phyloP scores from a whole-genome alignment of 2,888 invertebrate genomes.

The Saturnia pavonia region DNA sequence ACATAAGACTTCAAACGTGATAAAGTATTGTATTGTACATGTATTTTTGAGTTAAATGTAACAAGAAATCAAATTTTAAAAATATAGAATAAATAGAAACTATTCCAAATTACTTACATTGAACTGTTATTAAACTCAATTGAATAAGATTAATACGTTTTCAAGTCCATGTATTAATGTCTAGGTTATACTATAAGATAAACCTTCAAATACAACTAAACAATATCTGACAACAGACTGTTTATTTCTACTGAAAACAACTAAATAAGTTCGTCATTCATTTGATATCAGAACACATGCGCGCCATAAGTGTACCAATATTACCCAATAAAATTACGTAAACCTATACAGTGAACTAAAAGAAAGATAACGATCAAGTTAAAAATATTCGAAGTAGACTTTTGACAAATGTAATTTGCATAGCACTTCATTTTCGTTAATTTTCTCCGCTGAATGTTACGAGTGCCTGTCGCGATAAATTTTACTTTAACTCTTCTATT shows the following conservation, averaged over 20 bases:
- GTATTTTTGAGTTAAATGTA: background rate
- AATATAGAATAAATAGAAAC: too few relatives aligned
- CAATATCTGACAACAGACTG: background rate
- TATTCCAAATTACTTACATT: background rate
- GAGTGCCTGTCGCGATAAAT: slow-evolving; percentile 9
- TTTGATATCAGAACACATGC: background rate
- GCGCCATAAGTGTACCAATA: background rate
- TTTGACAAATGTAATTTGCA: background rate
- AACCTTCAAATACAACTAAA: background rate
- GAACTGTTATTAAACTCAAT: background rate
- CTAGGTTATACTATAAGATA: background rate
- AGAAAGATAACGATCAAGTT: background rate
- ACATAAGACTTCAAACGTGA: background rate
- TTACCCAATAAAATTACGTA: background rate
- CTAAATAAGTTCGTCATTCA: background rate
- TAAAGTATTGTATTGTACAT: background rate
- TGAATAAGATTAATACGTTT: background rate
- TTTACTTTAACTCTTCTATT: slow-evolving; percentile 37
- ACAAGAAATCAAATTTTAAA: background rate
- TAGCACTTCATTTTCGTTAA: background rate
- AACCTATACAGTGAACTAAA: background rate
- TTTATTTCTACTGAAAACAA: background rate
- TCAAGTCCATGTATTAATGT: background rate
- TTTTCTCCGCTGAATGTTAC: slow-evolving; percentile 15
- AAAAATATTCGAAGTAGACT: background rate